Base-by-base conservation (phyloP, 2,797 vertebrate species). In the Oceanodroma leucorhoa region DNA sequence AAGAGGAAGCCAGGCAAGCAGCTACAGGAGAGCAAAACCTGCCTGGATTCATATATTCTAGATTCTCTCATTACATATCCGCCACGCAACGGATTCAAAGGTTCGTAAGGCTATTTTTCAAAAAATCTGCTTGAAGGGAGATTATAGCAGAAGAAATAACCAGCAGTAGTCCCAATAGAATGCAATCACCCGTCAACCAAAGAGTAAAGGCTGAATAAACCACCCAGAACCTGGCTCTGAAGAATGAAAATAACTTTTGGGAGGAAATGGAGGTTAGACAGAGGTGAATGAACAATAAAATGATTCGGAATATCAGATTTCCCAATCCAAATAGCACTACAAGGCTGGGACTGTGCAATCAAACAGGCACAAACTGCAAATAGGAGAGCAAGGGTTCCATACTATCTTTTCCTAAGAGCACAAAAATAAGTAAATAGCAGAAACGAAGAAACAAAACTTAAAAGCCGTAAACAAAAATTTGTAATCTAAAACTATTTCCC, bases 81-180 rank as follows among this genome's bases (percentile, higher is more conserved):
- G 1, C 0, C 1, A 36, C 1, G 1, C 22, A 19, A 29, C 15
- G 51, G 32, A 43, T 43, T 80, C 34, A 78, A 40, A 61, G 7
- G 27, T 27, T 20, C 26, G 6, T 8, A 60, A 15, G 62, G 64
- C 6, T 55, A 3, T 70, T 84, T 76, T 70, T 58, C 54, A 11
- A 73, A 62, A 92, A 64, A 32, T 55, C 20, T 92, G n/a, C 45
- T 53, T n/a, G 48, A 71, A 71, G 26, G 53, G 22, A 89, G 77
- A 58, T 36, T 36, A 32, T 1, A 55, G 50, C 13, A 41, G 40
- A 75, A 95, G 76, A 77, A 96, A 83, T 43, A 84, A 69, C 17
- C 23, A 83, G 22, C 45, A n/a, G 29, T 4, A 45, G 22, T 61
- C 32, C n/a, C 36, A 78, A 50, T 5, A 75, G 51, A 72, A 51